Base-by-base conservation (phyloP, 2,888 invertebrate species). In the Trachelus stipa region DNA sequence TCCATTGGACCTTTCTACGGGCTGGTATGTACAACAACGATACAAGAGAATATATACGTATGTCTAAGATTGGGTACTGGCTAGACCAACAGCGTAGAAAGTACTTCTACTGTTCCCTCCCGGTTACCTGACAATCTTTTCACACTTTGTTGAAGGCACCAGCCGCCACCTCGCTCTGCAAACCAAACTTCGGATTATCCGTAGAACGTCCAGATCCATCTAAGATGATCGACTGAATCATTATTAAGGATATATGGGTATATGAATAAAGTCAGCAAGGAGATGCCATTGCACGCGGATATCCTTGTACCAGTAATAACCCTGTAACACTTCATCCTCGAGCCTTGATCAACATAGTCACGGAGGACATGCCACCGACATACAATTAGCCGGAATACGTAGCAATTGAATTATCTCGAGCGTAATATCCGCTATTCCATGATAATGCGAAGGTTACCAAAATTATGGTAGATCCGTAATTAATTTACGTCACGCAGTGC, bases 21-120 rank as follows among this genome's bases (percentile, higher is more conserved):
- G 68, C 31, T 15, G 40, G 34, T 75, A 75, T 33, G 69, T 75
- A 75, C 68, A 34, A 30, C 31, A 33, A 31, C 40, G 75, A 34
- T 68, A 68, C 75, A 68, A 68, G 34, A 34, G 68, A 68, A 56
- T 75, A 75, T 23, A n/a, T 75, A 75, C 37, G 6, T 34, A 74
- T n/a, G 68, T 71, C n/a, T 34, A 71, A 74, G 74, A 74, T 74
- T 35, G 74, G 74, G 74, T 74, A 23, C 37, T 23, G 35, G 35
- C 12, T 12, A 74, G 35, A 74, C 35, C 74, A 81, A 81, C 80
- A 81, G 80, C 79, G 79, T 83, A 83, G 84, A 84, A 84, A 84
- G 84, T 82, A 83, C 83, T 83, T 81, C 83, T 83, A 78, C 80
- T 81, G 79, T 82, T 81, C 81, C 82, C 80, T 81, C 79, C 12